Evolutionary conservation across 2,113 vertebrate genomes (phyloP).

Genomic region (Rhombomys opimus): DNA sequence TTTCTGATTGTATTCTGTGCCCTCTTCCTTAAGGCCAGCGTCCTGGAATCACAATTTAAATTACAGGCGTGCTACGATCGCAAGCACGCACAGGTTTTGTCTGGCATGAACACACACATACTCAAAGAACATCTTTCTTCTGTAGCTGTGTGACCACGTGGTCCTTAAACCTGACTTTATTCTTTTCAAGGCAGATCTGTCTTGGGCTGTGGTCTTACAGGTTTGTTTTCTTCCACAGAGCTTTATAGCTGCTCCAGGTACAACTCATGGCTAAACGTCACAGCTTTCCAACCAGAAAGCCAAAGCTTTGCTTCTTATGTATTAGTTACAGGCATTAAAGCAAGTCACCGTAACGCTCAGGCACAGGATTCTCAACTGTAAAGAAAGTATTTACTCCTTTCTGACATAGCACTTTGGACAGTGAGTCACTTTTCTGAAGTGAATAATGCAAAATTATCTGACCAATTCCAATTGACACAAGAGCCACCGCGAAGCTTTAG

Average conservation of each 20-base stretch:
- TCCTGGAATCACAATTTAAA: background rate
- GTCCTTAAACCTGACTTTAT: background rate
- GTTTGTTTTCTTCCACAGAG: conserved; percentile 2
- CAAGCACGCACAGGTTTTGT: background rate
- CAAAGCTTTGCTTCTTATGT: background rate
- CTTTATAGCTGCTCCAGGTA: background rate
- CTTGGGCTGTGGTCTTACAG: background rate
- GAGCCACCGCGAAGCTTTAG: background rate
- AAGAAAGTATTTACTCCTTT: background rate
- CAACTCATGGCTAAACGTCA: background rate
- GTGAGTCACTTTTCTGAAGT: background rate
- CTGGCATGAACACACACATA: background rate
- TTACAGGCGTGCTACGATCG: background rate
- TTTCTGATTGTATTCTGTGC: background rate
- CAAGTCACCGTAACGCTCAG: background rate
- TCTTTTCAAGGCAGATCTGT: background rate
- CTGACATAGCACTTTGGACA: background rate
- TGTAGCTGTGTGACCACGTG: conserved; percentile 28
- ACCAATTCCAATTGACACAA: conserved; percentile 1
- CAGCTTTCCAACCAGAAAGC: background rate
- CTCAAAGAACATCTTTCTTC: background rate
- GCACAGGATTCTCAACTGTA: background rate
- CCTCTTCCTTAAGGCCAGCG: background rate
- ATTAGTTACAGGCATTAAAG: background rate
- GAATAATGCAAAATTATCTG: background rate